A percentile compares a stretch with the other conserved stretches of the same genome.
phyloP scores from a whole-genome alignment of 2,113 vertebrate species.

The Scytalopus superciliaris region DNA sequence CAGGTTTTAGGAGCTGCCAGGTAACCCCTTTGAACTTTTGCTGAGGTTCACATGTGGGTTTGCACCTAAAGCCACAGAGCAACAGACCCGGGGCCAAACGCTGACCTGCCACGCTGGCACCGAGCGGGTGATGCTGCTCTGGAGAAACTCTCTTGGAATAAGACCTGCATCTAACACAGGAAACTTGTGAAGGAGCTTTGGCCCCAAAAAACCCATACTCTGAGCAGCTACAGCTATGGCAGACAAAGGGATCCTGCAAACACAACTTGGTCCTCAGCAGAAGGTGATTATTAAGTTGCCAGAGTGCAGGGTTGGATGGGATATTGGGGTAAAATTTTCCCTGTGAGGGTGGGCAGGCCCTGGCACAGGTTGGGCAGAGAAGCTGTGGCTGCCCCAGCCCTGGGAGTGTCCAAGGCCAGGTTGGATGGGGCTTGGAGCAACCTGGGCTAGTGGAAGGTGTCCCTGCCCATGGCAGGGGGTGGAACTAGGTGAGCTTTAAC shows the following conservation, averaged over 20 bases:
- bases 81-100: slow-evolving; percentile 32
- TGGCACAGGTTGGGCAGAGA: not conserved
- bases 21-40: slow-evolving; percentile 60
- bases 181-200: not conserved
- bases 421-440: accelerated
- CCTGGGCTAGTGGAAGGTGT: accelerated
- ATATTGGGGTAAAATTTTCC: not conserved
- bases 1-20: not conserved
- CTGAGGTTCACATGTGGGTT: slow-evolving; percentile 47
- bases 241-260: not conserved
- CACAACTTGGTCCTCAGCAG: not conserved
- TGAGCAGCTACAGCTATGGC: not conserved
- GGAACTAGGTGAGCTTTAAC: not conserved
- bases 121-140: not conserved
- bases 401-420: not conserved
- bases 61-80: slow-evolving; percentile 22
- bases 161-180: not conserved
- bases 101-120: not conserved
- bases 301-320: accelerated
- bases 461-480: not conserved
- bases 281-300: not conserved
- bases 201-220: not conserved
- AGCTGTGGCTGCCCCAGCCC: not conserved
- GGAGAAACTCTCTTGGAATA: not conserved
- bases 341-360: not conserved